phyloP scores from a whole-genome alignment of 2,797 vertebrate genomes.

The Aplochiton taeniatus region DNA sequence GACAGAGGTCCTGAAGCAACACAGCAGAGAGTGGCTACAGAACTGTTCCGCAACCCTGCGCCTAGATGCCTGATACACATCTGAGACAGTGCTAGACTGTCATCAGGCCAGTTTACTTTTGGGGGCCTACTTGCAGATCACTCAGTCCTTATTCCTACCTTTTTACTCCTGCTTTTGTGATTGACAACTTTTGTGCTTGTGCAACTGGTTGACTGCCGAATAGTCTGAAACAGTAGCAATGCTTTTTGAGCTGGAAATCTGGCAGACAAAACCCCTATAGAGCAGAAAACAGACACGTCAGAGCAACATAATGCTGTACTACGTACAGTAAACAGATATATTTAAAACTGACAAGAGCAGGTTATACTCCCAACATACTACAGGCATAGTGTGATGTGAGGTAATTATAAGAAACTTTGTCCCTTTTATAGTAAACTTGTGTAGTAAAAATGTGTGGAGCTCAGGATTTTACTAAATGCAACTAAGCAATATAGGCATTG shows the following conservation, averaged over 20 bases:
- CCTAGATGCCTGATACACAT: constrained; percentile 58
- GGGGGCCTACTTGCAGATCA: constrained; percentile 14
- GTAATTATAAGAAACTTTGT: background rate
- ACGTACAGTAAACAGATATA: no score
- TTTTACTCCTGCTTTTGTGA: background rate
- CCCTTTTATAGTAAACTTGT: constrained; percentile 3
- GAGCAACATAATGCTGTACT: no score
- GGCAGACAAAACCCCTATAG: no score
- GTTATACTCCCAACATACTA: no score
- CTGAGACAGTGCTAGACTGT: constrained; percentile 37
- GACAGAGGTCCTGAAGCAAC: constrained; percentile 75
- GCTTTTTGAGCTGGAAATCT: no score
- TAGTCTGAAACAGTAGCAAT: no score
- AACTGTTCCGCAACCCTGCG: constrained; percentile 66
- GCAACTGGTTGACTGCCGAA: no score
- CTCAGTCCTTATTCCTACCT: background rate
- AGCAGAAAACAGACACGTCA: no score
- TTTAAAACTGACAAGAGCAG: no score
- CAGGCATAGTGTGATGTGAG: no score
- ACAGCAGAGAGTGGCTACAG: constrained; percentile 57
- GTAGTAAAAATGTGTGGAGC: constrained; percentile 25
- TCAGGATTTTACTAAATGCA: constrained; percentile 19
- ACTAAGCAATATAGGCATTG: constrained; percentile 40
- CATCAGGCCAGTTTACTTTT: constrained; percentile 38
- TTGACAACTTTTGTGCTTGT: no score